Percentiles rank a stretch among this genome's conserved stretches.
Conservation (phyloP, 2,888 invertebrate species). For the Gerris lacustris region DNA sequence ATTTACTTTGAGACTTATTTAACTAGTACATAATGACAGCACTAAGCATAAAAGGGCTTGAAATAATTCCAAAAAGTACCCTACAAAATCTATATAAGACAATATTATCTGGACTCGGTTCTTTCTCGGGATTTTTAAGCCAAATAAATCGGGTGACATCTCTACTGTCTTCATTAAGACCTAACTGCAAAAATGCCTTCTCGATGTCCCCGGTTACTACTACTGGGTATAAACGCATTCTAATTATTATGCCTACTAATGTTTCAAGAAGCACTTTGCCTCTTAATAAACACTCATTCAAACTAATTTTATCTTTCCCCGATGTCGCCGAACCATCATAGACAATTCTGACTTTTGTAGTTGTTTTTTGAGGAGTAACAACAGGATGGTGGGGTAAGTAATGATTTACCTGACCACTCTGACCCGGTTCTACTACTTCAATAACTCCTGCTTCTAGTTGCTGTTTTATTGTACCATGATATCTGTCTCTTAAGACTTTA, state of each 20-base stretch:
- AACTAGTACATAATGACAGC: neutral
- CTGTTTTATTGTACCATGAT: no score
- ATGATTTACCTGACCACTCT: neutral
- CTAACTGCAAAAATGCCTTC: slow-evolving; percentile 14
- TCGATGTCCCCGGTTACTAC: neutral
- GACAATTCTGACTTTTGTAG: neutral
- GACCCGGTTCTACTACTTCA: neutral
- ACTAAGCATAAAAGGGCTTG: slow-evolving; percentile 2
- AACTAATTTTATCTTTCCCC: slow-evolving; percentile 7
- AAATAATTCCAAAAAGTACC: slow-evolving; percentile 17
- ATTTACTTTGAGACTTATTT: neutral
- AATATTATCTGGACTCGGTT: slow-evolving; percentile 2
- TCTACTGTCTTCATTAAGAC: slow-evolving; percentile 12
- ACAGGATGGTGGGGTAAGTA: slow-evolving; percentile 14
- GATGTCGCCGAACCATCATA: slow-evolving; percentile 1
- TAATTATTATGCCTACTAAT: neutral
- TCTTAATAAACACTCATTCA: slow-evolving; percentile 14
- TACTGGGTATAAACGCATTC: neutral
- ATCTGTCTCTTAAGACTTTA: no score
- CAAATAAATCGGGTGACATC: slow-evolving; percentile 18
- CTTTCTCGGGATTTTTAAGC: slow-evolving; percentile 8
- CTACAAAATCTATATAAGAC: slow-evolving; percentile 11
- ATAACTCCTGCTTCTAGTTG: neutral
- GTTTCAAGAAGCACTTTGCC: slow-evolving; percentile 16
- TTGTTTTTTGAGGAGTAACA: neutral